phyloP scores from a whole-genome alignment of 2,113 vertebrate species.

The Hyla sarda region DNA sequence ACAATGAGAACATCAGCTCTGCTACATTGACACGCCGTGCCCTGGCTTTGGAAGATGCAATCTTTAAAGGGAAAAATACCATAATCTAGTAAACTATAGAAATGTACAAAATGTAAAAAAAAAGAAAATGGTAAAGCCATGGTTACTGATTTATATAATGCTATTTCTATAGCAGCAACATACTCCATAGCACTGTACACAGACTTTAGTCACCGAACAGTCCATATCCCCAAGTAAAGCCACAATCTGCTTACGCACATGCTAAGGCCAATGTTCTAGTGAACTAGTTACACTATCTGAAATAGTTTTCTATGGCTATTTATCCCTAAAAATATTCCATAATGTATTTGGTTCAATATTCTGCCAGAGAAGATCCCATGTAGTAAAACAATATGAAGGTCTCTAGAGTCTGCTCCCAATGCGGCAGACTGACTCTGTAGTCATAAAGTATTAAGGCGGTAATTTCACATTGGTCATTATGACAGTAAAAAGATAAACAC shows the following conservation, averaged over 20 bases:
- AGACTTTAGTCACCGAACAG: too few relatives aligned
- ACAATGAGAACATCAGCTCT: background rate
- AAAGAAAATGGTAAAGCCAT: too few relatives aligned
- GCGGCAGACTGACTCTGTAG: background rate
- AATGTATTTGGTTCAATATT: background rate
- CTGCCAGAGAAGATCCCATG: background rate
- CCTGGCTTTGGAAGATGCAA: too few relatives aligned
- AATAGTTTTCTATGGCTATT: background rate
- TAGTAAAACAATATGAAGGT: background rate
- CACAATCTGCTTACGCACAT: background rate
- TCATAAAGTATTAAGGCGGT: background rate
- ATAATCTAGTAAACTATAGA: too few relatives aligned
- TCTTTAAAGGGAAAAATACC: too few relatives aligned
- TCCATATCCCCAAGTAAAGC: background rate
- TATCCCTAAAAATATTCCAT: background rate
- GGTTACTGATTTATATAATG: too few relatives aligned
- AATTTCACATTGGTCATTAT: background rate
- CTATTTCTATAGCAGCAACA: background rate
- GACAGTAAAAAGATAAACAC: background rate
- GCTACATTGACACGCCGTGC: background rate
- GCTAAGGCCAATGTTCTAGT: background rate
- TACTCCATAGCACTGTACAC: background rate
- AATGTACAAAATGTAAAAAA: too few relatives aligned
- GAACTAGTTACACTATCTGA: background rate
- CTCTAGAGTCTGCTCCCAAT: background rate